Evolutionary conservation across 2,797 vertebrate genomes (phyloP), one percentile per base, ranked within the genome.

Genomic region (Enteromius mattozi): DNA sequence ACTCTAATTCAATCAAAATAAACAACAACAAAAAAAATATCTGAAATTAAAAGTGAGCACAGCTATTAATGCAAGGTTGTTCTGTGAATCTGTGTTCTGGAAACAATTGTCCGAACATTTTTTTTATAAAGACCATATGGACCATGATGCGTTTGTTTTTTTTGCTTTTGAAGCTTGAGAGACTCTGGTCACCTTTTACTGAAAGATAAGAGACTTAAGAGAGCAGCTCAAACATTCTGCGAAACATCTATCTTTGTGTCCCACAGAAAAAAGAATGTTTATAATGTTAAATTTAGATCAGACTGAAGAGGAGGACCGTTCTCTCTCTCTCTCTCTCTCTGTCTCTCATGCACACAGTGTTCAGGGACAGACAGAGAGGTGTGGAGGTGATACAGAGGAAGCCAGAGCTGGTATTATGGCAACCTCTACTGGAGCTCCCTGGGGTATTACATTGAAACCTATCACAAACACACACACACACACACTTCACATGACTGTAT

Each of bases 391-490:
- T 51, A 45, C 68, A 76, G 76, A 78, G 54, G 77, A 78, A 89
- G 86, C 83, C 87, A 93, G 89, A 91, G 87, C 91, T 91, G 93
- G 91, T 94, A 91, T 93, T 92, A 92, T 93, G 93, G 93, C 92
- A 94, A 90, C 94, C 95, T 94, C 94, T 95, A 92, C 91, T 95
- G 95, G 94, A 92, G 88, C 88, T 94, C 94, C 91, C 93, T 27
- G 80, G 89, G 94, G 94, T 93, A 95, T 94, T 94, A 91, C 90
- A 90, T 84, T 65, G 70, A 83, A 80, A 51, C 65, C 81, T 78
- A 80, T 51, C 69, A 66, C 68, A 35, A 42, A 54, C 27, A 49
- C 68, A 35, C 54, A 54, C 27, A 49, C 70, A 68, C 45, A 72
- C 35, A 78, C 49, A 75, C 65, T 56, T 56, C n/a, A 56, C 54